Base-by-base conservation (phyloP, 2,113 vertebrate species). In the Scortum barcoo region DNA sequence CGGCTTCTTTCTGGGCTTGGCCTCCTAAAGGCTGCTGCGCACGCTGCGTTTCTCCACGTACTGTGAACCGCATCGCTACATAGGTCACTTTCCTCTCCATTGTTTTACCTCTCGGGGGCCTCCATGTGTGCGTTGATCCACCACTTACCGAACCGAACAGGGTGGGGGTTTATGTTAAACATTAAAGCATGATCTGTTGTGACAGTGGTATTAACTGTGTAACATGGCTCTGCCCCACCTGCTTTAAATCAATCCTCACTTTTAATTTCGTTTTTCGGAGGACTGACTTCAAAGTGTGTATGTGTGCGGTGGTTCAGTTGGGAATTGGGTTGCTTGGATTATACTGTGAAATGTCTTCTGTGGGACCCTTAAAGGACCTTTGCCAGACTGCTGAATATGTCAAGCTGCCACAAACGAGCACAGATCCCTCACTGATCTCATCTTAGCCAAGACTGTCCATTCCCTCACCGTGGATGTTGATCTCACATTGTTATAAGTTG, bases 1-100 rank as follows among this genome's bases (percentile, higher is more conserved):
- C 72, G 98, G 98, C 68, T 99, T 99, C 95, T 96, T 99, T 86
- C 89, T 99, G 81, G 98, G 98, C 62, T 91, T 99, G 92, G 98
- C 98, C 0, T 99, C 98, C 0, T 99, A 96, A 87, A 81, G 58
- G 58, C 33, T 0, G 28, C 62, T 1, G 16, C 61, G 2, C 36
- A 3, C 14, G 16, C 42, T 1, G n/a, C 62, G 6, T 19, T 19
- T 24, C 38, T 65, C 51, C 44, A 5, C 14, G 61, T 83, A 87
- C 84, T 91, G 88, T 91, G 74, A 87, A 86, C 56, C 66, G 1
- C 46, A 40, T 65, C 80, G 19, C 54, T 26, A 54, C 81, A 75
- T 79, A 26, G 46, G 42, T 80, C 71, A 85, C 72, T 67, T 61
- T 83, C 36, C 36, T 69, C 65, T 38, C 48, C 17, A 24, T 61